A percentile compares a stretch with the other conserved stretches of the same genome.
Conservation (phyloP, 2,888 invertebrate genomes). For the Chaetogeoica ovagalla region DNA sequence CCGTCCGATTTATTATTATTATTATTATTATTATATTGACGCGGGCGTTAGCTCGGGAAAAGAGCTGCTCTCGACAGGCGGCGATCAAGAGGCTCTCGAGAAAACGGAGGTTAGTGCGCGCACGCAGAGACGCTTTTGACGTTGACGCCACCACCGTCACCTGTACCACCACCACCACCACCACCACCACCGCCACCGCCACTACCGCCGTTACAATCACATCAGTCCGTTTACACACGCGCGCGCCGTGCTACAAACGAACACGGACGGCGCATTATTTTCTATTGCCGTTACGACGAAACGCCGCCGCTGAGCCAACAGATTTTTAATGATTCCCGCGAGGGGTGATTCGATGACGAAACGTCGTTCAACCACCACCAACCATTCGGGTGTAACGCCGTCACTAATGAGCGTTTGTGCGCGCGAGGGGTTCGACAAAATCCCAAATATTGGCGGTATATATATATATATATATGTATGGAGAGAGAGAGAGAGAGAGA, state of each 20-base stretch:
- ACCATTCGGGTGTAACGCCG: no score
- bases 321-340: slow-evolving; percentile 47
- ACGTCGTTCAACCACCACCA: no score
- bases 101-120: slow-evolving; percentile 12
- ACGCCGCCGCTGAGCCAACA: slow-evolving; percentile 17
- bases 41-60: background rate
- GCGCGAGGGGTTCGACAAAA: slow-evolving; percentile 20
- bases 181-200: no score
- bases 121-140: slow-evolving; percentile 43
- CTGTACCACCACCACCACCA: background rate
- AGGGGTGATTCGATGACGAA: slow-evolving; percentile 32
- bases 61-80: slow-evolving; percentile 34
- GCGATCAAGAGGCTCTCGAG: slow-evolving; percentile 49
- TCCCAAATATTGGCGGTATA: no score
- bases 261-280: background rate
- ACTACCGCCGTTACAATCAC: no score
- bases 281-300: background rate
- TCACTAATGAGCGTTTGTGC: slow-evolving; percentile 43
- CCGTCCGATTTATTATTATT: slow-evolving; percentile 20
- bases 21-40: slow-evolving; percentile 13
- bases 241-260: no score
- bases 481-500: no score
- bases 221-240: no score
- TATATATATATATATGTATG: no score
- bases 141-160: slow-evolving; percentile 33